Base-by-base conservation (phyloP, 1,140 invertebrate genomes). In the Battus philenor region DNA sequence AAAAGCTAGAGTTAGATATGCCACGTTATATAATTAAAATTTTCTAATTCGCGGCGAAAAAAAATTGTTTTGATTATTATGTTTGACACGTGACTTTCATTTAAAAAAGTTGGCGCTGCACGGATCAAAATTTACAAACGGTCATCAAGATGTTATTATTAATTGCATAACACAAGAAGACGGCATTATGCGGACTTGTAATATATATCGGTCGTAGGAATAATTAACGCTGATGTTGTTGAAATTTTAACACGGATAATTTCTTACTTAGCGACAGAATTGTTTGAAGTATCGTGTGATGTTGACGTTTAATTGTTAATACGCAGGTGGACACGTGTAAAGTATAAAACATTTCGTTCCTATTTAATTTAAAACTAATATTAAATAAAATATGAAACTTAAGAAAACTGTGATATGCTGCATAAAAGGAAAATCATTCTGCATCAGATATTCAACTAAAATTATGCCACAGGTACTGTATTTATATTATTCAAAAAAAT, bases 331-430 rank as follows among this genome's bases (percentile, higher is more conserved):
- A 48, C 55, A 61, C 58, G 56, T 66, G 50, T 48, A 22, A 22
- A 34, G 30, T 57, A 33, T 9, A 13, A 26, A 27, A 34, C 18
- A 32, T 27, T 46, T 32, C n/a, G 4, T 41, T 27, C 2, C 1
- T 33, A 31, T 31, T n/a, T n/a, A n/a, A 30, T 38, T 45, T 50
- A 39, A 24, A 30, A 29, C 59, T 68, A 59, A 65, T 71, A 66
- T 48, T 29, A 30, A 29, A 59, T 68, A 59, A 65, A 72, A 66
- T 48, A 84, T 84, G 77, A 84, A 81, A 66, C 60, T 84, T 20
- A 81, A 76, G 57, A 81, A 68, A 63, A 78, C 75, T 17, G 74
- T 84, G 66, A 73, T 67, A 43, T 79, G 59, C 47, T 84, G 72
- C 48, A 56, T 84, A 43, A 63, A 64, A 45, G 76, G 76, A 24